phyloP scores from a whole-genome alignment of 2,797 vertebrate genomes.

The Anisognathus igniventris region DNA sequence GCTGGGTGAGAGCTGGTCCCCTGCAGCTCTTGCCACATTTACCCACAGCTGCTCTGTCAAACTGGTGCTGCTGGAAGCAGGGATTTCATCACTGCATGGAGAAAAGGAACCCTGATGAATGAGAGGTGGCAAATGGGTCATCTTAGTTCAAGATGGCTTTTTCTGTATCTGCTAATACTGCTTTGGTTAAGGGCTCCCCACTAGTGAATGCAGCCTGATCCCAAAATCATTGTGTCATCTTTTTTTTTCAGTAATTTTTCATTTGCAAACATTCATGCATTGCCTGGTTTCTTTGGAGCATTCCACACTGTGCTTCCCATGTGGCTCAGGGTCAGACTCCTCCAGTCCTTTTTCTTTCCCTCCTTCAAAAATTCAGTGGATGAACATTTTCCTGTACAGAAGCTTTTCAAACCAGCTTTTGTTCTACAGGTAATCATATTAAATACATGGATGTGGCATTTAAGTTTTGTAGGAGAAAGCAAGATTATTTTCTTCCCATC shows the following conservation, averaged over 20 bases:
- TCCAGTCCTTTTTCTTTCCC: background rate
- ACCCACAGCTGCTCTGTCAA: background rate
- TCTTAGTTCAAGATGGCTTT: background rate
- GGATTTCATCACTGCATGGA: background rate
- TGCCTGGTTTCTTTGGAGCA: background rate
- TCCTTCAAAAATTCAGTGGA: background rate
- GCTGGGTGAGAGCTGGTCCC: too few species aligned
- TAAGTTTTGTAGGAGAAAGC: background rate
- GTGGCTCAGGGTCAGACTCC: background rate
- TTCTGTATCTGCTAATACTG: background rate
- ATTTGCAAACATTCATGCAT: background rate
- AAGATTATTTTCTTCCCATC: background rate
- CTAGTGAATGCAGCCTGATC: background rate
- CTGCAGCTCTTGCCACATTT: background rate
- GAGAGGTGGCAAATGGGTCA: background rate
- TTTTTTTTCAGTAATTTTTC: background rate
- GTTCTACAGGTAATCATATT: background rate
- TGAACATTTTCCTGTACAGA: background rate
- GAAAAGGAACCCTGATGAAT: background rate
- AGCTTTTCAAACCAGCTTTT: background rate
- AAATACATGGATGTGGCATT: background rate
- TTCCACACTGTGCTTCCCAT: background rate
- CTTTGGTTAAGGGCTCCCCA: background rate
- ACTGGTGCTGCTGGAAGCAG: background rate
- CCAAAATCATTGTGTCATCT: background rate